These are phyloP conservation scores for Lepidocolaptes lacrymiger DNA, from an alignment of 2,797 vertebrate species.

Conservation along the genomic window DNA sequence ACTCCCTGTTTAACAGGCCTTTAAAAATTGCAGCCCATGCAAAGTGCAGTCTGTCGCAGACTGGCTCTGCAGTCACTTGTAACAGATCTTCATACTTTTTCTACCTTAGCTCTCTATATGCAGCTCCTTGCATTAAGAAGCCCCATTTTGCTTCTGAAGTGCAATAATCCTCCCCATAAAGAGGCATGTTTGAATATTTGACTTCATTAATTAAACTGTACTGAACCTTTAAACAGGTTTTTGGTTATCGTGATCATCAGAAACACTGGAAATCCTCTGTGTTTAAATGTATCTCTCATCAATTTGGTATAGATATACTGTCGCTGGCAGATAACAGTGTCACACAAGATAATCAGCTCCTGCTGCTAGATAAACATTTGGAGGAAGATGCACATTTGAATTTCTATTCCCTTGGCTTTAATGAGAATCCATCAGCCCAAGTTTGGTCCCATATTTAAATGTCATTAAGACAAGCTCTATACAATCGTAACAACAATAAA, in stretches of 20 bases:
- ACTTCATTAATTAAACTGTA: background rate
- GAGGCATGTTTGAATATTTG: background rate
- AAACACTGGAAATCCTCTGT: background rate
- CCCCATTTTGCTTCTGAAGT: background rate
- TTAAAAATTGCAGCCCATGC: background rate
- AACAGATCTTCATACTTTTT: background rate
- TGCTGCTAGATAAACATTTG: background rate
- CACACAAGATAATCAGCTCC: background rate
- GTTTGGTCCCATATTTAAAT: background rate
- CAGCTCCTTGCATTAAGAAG: background rate
- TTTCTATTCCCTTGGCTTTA: constrained; percentile 3
- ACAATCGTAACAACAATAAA: background rate
- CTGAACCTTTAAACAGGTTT: background rate
- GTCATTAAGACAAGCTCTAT: background rate
- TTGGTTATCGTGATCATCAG: background rate
- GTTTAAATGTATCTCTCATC: background rate
- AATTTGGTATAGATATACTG: background rate
- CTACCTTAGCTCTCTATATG: background rate
- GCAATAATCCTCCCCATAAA: background rate
- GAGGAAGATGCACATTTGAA: background rate
- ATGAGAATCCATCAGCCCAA: background rate
- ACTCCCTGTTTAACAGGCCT: background rate
- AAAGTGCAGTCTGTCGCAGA: background rate
- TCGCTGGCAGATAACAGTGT: background rate
- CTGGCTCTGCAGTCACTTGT: no score